Evolutionary conservation across 2,888 invertebrate species (phyloP), one percentile per base, ranked within the genome.

Genomic region (Zaprionus bogoriensis): DNA sequence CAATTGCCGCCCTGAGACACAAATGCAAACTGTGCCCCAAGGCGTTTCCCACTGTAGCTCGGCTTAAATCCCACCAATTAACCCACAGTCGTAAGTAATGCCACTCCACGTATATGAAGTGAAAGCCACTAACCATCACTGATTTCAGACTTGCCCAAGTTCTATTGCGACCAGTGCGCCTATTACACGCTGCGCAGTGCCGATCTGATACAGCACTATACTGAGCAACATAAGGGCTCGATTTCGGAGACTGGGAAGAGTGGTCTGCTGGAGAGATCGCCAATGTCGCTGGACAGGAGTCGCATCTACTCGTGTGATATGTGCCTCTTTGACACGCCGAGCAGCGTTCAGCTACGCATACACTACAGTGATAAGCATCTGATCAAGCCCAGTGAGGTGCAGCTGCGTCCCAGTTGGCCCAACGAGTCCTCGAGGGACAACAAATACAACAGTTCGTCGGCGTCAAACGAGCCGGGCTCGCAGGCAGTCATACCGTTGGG

Each of bases 161-260:
- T 88, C 52, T 88, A 78, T 57, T 89, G 89, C 52, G 89, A 89
- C 67, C 79, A 78, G 52, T 89, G 89, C 41, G 53, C 59, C 7
- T 89, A 72, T 42, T 88, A 82, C 60, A 83, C 89, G 39, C 73
- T 89, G 45, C 86, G 88, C 32, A 87, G 87, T 32, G 63, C 76
- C 10, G 89, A 89, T 73, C 74, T 89, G 32, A 79, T 82, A 5
- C 77, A 86, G 47, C 89, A 89, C 38, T 87, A 89, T 62, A 81
- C 72, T 46, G 74, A 65, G 7, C 70, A 73, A 45, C 89, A 89
- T 44, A 76, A 87, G 7, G 14, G 44, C 1, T 22, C 44, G 2
- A 19, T 45, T 4, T 10, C 27, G 22, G 57, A 67, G 9, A 36
- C 12, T 14, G 50, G 17, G 3, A 50, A 84, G 69, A 9, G 7